Conservation (phyloP, 2,797 vertebrate genomes). For the Cynodonichthys magdalenae region DNA sequence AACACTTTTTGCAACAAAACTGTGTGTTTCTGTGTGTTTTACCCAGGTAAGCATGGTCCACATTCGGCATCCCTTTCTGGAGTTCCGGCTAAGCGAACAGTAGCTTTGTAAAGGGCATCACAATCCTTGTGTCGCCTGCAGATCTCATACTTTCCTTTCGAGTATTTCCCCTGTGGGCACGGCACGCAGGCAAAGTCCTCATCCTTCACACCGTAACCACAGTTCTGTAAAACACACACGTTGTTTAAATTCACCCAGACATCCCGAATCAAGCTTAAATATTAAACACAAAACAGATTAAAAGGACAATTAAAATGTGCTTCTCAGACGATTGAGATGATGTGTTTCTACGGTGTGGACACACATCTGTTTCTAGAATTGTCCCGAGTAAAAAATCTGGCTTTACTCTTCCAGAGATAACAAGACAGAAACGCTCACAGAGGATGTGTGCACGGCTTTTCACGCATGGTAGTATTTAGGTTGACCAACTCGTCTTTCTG, state of each 20-base stretch:
- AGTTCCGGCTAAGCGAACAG: constrained; percentile 87
- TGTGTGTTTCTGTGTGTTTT: constrained; percentile 28
- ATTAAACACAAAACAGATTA: neutral
- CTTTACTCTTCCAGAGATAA: constrained; percentile 45
- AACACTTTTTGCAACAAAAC: too few relatives aligned
- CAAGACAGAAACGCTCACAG: constrained; percentile 52
- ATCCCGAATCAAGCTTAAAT: neutral
- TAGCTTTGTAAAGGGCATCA: constrained; percentile 91
- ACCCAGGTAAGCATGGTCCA: constrained; percentile 95
- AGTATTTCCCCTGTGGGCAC: constrained; percentile 92
- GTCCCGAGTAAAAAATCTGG: constrained; percentile 42
- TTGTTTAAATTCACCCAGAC: neutral
- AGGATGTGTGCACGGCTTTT: constrained; percentile 23
- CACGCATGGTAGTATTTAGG: constrained; percentile 62
- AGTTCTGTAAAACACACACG: constrained; percentile 80
- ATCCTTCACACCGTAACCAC: constrained; percentile 92
- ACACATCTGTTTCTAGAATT: constrained; percentile 53
- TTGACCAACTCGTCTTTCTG: constrained; percentile 67
- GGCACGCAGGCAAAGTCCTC: constrained; percentile 90
- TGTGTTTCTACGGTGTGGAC: constrained; percentile 8
- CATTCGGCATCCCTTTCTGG: constrained; percentile 93
- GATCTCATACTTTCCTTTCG: constrained; percentile 96
- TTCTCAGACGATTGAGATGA: constrained; percentile 12
- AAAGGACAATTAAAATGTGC: neutral
- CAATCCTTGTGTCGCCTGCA: constrained; percentile 97